phyloP scores from a whole-genome alignment of 2,113 vertebrate species.

The Cyprinodon tularosa region DNA sequence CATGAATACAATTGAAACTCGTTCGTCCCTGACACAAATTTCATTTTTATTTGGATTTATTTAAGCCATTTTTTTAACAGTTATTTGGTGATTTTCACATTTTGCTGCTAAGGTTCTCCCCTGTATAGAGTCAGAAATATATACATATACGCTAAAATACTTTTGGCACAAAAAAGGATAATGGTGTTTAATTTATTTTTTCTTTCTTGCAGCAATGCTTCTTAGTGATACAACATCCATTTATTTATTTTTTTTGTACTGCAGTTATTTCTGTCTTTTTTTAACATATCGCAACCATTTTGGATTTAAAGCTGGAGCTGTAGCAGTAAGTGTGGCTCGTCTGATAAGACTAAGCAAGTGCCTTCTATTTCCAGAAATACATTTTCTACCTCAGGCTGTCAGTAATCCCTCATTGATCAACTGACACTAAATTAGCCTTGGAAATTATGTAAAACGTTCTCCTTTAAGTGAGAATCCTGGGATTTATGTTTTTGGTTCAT shows the following conservation, averaged over 20 bases:
- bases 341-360: constrained; percentile 42
- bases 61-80: background rate
- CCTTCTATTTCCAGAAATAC: constrained; percentile 43
- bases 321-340: constrained; percentile 13
- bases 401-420: constrained; percentile 48
- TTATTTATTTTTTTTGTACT: background rate
- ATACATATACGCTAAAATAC: background rate
- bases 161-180: no score
- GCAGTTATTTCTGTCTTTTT: background rate
- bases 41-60: background rate
- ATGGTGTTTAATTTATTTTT: no score
- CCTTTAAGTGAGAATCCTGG: no score
- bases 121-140: background rate
- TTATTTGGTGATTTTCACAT: background rate
- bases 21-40: no score
- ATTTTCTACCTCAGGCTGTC: constrained; percentile 34
- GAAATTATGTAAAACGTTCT: constrained; percentile 10
- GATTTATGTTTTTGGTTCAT: background rate
- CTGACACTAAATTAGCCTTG: constrained; percentile 11
- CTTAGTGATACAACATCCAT: no score
- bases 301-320: background rate
- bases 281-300: background rate
- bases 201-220: no score
- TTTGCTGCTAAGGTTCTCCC: background rate
- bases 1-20: no score